Conservation (phyloP, 1,140 invertebrate genomes). For the Drosophila auraria region DNA sequence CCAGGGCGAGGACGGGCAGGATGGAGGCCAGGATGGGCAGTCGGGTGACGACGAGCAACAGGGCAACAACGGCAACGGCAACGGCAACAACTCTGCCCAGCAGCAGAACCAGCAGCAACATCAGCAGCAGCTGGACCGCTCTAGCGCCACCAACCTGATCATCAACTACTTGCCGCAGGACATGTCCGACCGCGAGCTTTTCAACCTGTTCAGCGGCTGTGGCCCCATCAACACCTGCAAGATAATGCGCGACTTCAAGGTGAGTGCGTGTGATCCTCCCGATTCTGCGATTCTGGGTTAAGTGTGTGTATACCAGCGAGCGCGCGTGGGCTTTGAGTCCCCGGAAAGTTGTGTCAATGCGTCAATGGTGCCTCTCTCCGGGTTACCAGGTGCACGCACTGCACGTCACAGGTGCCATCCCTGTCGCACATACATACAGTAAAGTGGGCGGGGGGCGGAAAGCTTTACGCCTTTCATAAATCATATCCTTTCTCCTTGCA, state of each 20-base stretch:
- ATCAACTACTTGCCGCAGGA: constrained; percentile 98
- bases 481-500: background rate
- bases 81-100: background rate
- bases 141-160: constrained; percentile 92
- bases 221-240: constrained; percentile 95
- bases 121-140: constrained; percentile 47
- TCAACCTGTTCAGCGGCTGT: constrained; percentile 94
- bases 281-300: no score
- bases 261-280: constrained; percentile 75
- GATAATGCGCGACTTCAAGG: constrained; percentile 96
- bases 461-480: background rate
- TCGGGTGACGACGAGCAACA: constrained; percentile 24
- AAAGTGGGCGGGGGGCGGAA: no score
- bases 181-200: constrained; percentile 95
- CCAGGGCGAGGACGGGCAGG: constrained; percentile 9
- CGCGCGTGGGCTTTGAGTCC: no score
- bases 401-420: constrained; percentile 36
- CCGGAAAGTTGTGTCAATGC: no score
- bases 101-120: constrained; percentile 5
- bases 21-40: constrained; percentile 25
- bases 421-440: constrained; percentile 4
- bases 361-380: background rate
- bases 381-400: background rate
- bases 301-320: no score
- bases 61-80: background rate